Conservation (phyloP, 2,113 vertebrate genomes). For the Sardina pilchardus region DNA sequence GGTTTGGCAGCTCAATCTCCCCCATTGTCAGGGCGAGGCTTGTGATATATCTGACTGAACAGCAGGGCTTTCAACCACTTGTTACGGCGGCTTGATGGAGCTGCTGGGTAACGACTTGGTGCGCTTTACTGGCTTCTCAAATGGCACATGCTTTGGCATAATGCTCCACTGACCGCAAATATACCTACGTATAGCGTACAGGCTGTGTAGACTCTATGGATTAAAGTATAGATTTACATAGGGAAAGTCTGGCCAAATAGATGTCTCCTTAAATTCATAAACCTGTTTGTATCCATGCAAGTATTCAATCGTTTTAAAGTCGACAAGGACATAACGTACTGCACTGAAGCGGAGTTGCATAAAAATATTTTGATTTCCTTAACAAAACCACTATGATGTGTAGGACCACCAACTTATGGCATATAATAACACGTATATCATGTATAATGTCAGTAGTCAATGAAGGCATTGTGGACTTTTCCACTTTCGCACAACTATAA, state of each 20-base stretch:
- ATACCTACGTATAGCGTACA: neutral
- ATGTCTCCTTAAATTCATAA: neutral
- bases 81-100: slow-evolving; percentile 35
- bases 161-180: neutral
- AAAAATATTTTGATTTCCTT: slow-evolving; percentile 41
- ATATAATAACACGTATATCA: slow-evolving; percentile 50
- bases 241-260: neutral
- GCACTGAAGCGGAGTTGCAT: neutral
- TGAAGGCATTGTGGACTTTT: slow-evolving; percentile 53
- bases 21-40: slow-evolving; percentile 42
- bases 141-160: neutral
- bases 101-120: slow-evolving; percentile 8
- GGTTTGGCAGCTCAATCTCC: slow-evolving; percentile 42
- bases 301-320: neutral
- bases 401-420: slow-evolving; percentile 45
- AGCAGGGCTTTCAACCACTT: slow-evolving; percentile 41
- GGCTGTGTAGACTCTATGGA: neutral
- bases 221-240: slow-evolving; percentile 19
- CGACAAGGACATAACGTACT: neutral
- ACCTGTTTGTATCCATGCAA: neutral
- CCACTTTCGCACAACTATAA: slow-evolving; percentile 45
- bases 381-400: slow-evolving; percentile 31
- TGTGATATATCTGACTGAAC: slow-evolving; percentile 42
- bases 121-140: neutral
- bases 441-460: slow-evolving; percentile 51